phyloP scores from a whole-genome alignment of 2,797 vertebrate species.

The Enteromius thamalakanensis region DNA sequence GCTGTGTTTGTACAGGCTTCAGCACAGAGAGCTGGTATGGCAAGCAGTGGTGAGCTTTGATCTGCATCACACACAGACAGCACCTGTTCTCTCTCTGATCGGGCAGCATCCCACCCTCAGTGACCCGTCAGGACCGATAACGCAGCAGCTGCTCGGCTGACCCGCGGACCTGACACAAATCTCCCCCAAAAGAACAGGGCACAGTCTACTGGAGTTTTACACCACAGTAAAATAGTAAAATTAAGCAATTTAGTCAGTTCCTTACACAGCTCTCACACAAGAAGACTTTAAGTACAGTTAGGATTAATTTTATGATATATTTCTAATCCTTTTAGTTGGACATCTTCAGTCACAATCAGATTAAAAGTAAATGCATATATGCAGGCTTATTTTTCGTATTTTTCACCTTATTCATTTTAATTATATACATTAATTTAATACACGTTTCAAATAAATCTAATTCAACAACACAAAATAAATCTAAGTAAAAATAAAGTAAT shows the following conservation, averaged over 20 bases:
- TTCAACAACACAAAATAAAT: too few species aligned
- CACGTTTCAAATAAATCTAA: neutral
- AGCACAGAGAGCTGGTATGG: conserved; percentile 55
- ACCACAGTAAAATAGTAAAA: neutral
- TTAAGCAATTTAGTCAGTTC: neutral
- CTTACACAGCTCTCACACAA: neutral
- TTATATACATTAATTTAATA: neutral
- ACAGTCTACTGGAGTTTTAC: neutral
- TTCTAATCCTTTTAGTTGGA: neutral
- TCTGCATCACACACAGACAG: conserved; percentile 50
- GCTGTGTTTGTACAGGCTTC: conserved; percentile 54
- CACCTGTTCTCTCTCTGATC: conserved; percentile 63
- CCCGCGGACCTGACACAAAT: conserved; percentile 19
- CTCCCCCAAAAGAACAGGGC: conserved; percentile 49
- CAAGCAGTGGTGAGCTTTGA: conserved; percentile 57
- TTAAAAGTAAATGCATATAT: neutral
- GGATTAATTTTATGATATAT: neutral
- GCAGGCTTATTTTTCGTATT: too few species aligned
- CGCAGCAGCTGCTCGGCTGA: conserved; percentile 68
- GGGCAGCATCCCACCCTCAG: conserved; percentile 32
- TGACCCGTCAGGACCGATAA: conserved; percentile 64
- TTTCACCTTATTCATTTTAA: neutral
- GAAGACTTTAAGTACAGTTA: neutral
- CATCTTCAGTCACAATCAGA: neutral
- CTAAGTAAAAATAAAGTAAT: neutral